Base-by-base conservation (phyloP, 2,113 vertebrate species). In the Phalacrocorax pelagicus region DNA sequence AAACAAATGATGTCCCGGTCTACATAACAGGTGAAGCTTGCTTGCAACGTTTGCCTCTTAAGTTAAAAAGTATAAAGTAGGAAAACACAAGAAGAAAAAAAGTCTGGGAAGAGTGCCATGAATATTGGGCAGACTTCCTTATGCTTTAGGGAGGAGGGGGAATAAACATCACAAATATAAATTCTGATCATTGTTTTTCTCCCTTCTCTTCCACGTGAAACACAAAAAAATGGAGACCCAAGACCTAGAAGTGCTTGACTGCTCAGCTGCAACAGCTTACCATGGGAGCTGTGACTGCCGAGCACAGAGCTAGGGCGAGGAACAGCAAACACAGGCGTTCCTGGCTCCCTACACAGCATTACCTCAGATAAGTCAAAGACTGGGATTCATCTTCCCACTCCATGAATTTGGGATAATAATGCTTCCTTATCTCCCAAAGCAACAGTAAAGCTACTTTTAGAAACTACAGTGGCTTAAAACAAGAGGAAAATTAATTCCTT, bases 231-330 rank as follows among this genome's bases (percentile, higher is more conserved):
- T 1, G 14, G 36, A 88, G 47, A 83, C 15, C 4, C 10, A 32
- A 59, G 47, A 27, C 13, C 10, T 5, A 62, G 38, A 67, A 78
- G 22, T 4, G 12, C 44, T 55, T 38, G 26, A 51, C 51, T 36
- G 12, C 61, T 82, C 30, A 81, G 47, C 12, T 15, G 4, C 36
- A 81, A 49, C 30, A 26, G 13, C 47, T 59, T 21, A n/a, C 23
- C 24, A 14, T 2, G 2, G 73, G 23, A 89, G 57, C 42, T 0
- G 0, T 4, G 15, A 30, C 46, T 44, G 44, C 66, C 10, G 17
- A 74, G 49, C 19, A 11, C 16, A 7, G n/a, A 19, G 69, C 6
- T 29, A 88, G 34, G 34, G 27, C 0, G 1, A 85, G 14, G 42
- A 67, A 73, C 17, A 22, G 54, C 73, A 82, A 57, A 74, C 62